These are phyloP conservation scores for Pheosia tremula DNA, from an alignment of 2,888 invertebrate genomes.

Conservation along the genomic window DNA sequence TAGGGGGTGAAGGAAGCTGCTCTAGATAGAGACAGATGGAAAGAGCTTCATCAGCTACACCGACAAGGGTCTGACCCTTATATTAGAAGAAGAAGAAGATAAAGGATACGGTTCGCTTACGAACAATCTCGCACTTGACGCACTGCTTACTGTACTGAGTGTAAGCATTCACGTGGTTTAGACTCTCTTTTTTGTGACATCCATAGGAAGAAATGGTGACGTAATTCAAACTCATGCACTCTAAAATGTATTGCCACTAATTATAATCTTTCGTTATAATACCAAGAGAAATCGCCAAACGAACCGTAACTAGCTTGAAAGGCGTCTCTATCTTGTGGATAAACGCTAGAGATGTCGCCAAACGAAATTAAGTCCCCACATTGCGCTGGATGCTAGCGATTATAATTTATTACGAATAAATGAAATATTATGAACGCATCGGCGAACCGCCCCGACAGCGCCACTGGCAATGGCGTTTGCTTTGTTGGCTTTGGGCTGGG, in stretches of 20 bases:
- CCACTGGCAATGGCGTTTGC: constrained; percentile 84
- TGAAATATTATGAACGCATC: constrained; percentile 85
- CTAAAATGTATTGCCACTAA: neutral
- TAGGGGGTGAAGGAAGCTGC: too few relatives aligned
- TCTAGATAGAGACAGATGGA: too few relatives aligned
- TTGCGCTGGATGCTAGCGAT: constrained; percentile 58
- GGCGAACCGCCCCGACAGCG: constrained; percentile 81
- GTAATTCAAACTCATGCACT: too few relatives aligned
- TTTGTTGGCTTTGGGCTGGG: constrained; percentile 69
- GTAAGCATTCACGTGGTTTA: too few relatives aligned
- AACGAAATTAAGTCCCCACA: constrained; percentile 59
- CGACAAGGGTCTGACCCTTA: too few relatives aligned
- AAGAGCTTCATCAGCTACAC: too few relatives aligned
- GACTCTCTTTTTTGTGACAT: too few relatives aligned
- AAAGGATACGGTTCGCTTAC: too few relatives aligned
- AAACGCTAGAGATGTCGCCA: constrained; percentile 28
- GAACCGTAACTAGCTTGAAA: constrained; percentile 18
- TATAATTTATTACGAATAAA: constrained; percentile 85
- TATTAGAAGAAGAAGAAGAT: too few relatives aligned
- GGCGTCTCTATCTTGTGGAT: constrained; percentile 7
- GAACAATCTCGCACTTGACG: too few relatives aligned
- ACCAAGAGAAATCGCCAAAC: constrained; percentile 14
- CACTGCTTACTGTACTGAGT: too few relatives aligned
- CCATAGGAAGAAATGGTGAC: too few relatives aligned
- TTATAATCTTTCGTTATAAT: neutral